Evolutionary conservation across 2,797 vertebrate genomes (phyloP).

Genomic region (Dipus sagitta): DNA sequence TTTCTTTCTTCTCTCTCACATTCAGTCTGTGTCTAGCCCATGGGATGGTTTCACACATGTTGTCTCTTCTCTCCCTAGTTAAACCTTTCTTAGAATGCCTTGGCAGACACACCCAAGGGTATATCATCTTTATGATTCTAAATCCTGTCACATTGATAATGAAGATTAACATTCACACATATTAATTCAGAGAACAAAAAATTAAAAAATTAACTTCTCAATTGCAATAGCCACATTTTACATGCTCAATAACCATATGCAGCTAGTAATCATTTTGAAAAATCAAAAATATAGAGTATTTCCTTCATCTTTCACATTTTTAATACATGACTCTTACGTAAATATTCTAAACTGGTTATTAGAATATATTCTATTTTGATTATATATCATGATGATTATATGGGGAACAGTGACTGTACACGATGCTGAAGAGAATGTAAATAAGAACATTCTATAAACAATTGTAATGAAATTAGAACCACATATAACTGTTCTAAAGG

Average conservation of each 20-base stretch:
- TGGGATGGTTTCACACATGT: not conserved
- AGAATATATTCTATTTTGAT: not conserved
- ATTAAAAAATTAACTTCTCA: not conserved
- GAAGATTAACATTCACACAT: not conserved
- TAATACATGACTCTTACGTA: not conserved
- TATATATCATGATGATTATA: not conserved
- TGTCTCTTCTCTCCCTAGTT: not conserved
- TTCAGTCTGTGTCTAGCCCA: not conserved
- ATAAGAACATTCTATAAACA: not conserved
- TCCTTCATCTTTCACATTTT: constrained; percentile 17
- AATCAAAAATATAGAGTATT: not conserved
- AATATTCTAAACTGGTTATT: not conserved
- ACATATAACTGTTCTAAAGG: not conserved
- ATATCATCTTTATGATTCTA: not conserved
- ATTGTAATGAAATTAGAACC: constrained; percentile 4
- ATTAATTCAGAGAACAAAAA: constrained; percentile 21
- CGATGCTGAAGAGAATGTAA: not conserved
- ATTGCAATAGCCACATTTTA: not conserved
- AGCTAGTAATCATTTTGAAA: not conserved
- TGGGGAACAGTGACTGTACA: not conserved
- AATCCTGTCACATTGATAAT: not conserved
- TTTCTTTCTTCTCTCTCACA: not conserved
- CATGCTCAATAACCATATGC: not conserved
- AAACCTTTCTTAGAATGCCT: not conserved
- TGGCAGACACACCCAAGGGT: not conserved